A percentile compares a stretch with the other conserved stretches of the same genome.
These are phyloP conservation scores for Dendrolimus kikuchii DNA, from an alignment of 1,140 invertebrate genomes.

Conservation along the genomic window DNA sequence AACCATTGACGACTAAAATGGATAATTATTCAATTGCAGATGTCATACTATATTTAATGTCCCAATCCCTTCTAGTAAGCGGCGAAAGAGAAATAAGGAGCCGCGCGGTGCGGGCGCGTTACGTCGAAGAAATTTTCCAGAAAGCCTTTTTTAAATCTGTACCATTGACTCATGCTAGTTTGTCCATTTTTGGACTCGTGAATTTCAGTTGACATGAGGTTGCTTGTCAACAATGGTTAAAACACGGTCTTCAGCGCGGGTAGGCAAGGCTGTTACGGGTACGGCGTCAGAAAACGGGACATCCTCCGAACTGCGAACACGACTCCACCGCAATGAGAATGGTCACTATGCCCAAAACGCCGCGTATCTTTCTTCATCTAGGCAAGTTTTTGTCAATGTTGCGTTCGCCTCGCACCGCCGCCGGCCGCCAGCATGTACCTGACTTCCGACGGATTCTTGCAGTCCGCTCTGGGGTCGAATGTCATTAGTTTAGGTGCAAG, in stretches of 20 bases:
- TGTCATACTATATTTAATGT: conserved; percentile 29
- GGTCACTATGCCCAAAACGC: conserved; percentile 50
- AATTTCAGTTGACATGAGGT: conserved; percentile 69
- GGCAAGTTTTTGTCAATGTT: conserved; percentile 52
- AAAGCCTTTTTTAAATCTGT: conserved; percentile 33
- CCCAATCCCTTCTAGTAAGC: conserved; percentile 39
- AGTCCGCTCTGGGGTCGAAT: too few relatives aligned
- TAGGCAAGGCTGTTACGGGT: conserved; percentile 55
- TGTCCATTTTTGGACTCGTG: conserved; percentile 61
- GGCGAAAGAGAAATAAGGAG: conserved; percentile 66
- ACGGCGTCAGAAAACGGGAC: conserved; percentile 59
- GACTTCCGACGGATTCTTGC: conserved; percentile 1
- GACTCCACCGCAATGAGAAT: conserved; percentile 55
- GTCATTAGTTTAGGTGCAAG: too few relatives aligned
- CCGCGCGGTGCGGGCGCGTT: conserved; percentile 19
- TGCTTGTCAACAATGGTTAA: conserved; percentile 69
- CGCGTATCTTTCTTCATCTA: conserved; percentile 29
- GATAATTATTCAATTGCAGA: conserved; percentile 68
- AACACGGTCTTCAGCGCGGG: conserved; percentile 69
- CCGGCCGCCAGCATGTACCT: conserved; percentile 33
- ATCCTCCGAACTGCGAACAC: conserved; percentile 55
- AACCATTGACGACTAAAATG: conserved; percentile 67
- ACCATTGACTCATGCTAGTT: conserved; percentile 44
- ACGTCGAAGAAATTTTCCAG: conserved; percentile 64
- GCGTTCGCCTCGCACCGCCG: conserved; percentile 27